Conservation (phyloP, 1,140 invertebrate genomes). For the Macrotrachela quadricornifera region DNA sequence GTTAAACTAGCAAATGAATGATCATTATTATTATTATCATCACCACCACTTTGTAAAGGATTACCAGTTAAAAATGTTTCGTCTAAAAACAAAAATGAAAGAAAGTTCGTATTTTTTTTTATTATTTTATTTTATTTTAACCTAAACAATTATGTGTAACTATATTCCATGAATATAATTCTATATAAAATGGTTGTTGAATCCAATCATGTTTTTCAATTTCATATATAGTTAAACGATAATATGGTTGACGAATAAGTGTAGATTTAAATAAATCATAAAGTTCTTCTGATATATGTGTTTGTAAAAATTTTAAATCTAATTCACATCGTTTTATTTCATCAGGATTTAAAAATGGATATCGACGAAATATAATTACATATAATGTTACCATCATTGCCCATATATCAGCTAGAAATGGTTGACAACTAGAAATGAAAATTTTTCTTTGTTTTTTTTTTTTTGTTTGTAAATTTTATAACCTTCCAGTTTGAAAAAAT, state of each 20-base stretch:
- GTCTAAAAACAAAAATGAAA: too few relatives aligned
- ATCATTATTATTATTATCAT: too few relatives aligned
- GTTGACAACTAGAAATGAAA: conserved; percentile 29
- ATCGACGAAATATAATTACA: conserved; percentile 49
- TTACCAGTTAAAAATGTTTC: too few relatives aligned
- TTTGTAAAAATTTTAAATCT: conserved; percentile 22
- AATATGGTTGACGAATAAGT: conserved; percentile 29
- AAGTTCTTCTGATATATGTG: conserved; percentile 30
- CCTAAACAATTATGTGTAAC: conserved; percentile 13
- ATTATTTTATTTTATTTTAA: too few relatives aligned
- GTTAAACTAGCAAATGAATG: too few relatives aligned
- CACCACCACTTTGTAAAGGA: too few relatives aligned
- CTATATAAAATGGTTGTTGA: conserved; percentile 28
- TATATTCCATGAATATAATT: conserved; percentile 32
- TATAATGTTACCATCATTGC: conserved; percentile 49
- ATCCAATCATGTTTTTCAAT: conserved; percentile 32
- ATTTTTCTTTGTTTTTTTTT: too few relatives aligned
- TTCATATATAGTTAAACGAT: conserved; percentile 30
- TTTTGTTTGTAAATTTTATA: conserved; percentile 9
- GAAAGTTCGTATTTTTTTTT: too few relatives aligned
- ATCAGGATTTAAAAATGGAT: conserved; percentile 51
- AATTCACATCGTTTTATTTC: conserved; percentile 45
- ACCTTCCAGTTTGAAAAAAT: conserved; percentile 38
- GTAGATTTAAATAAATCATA: conserved; percentile 31
- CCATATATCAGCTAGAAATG: conserved; percentile 44